Percentiles rank a stretch among this genome's conserved stretches.
Conservation (phyloP, 1,140 invertebrate species). For the roundworm (Caenorhabditis elegans) region DNA sequence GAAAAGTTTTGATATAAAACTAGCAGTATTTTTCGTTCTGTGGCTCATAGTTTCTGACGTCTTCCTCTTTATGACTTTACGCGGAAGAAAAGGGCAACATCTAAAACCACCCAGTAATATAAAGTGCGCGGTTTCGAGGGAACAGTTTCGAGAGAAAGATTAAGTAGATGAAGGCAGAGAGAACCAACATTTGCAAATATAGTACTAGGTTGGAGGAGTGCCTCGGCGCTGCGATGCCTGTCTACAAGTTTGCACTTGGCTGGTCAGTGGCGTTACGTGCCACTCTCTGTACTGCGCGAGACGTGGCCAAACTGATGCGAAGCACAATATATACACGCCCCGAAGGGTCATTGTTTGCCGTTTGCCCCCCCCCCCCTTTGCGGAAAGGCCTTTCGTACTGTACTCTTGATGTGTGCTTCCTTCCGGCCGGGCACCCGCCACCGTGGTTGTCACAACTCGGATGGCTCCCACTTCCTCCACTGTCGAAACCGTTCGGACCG, state of each 20-base stretch:
- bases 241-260: conserved; percentile 21
- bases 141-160: background rate
- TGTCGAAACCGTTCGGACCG: background rate
- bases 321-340: conserved; percentile 27
- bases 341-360: conserved; percentile 28
- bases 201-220: conserved; percentile 27
- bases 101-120: background rate
- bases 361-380: conserved; percentile 6
- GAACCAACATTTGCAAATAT: background rate
- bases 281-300: conserved; percentile 24
- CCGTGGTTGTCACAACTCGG: conserved; percentile 22
- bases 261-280: conserved; percentile 28
- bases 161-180: conserved; percentile 2
- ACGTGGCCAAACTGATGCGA: conserved; percentile 3
- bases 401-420: conserved; percentile 19
- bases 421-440: conserved; percentile 20
- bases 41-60: too few relatives aligned
- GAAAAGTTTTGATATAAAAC: background rate
- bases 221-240: background rate
- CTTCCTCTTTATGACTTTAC: too few relatives aligned
- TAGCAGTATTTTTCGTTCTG: too few relatives aligned
- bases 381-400: conserved; percentile 25
- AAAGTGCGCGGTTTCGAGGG: background rate
- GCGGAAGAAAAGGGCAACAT: background rate
- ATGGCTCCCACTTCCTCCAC: conserved; percentile 26